These are phyloP conservation scores for Spicauda simplicius DNA, from an alignment of 2,888 invertebrate genomes.

Conservation along the genomic window DNA sequence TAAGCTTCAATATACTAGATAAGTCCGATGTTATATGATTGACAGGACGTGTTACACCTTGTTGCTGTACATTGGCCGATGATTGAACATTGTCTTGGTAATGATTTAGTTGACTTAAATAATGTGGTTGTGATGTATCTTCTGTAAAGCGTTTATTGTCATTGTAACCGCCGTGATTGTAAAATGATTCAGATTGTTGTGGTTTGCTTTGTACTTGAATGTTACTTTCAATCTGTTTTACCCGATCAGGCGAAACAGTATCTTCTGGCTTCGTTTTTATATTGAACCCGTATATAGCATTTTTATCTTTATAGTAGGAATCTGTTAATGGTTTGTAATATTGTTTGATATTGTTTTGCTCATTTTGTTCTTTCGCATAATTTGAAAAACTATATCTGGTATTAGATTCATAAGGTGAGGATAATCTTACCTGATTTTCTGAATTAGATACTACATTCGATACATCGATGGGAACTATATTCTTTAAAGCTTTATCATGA, in stretches of 20 bases:
- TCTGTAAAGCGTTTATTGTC: constrained; percentile 56
- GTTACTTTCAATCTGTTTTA: constrained; percentile 60
- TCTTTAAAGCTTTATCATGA: constrained; percentile 78
- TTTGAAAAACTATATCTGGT: constrained; percentile 55
- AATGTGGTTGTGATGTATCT: constrained; percentile 54
- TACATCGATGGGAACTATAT: constrained; percentile 77
- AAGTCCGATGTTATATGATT: constrained; percentile 58
- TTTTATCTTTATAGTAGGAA: constrained; percentile 75
- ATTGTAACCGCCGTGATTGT: constrained; percentile 50
- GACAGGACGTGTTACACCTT: constrained; percentile 57
- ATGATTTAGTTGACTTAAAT: constrained; percentile 54
- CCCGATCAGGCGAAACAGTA: constrained; percentile 50
- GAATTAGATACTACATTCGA: constrained; percentile 72
- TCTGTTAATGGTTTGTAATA: constrained; percentile 69
- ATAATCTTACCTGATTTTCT: constrained; percentile 56
- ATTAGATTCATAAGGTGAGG: constrained; percentile 50
- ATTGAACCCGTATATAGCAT: constrained; percentile 66
- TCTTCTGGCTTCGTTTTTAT: constrained; percentile 71
- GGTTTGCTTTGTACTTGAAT: constrained; percentile 58
- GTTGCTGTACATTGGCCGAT: constrained; percentile 56
- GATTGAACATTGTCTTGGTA: constrained; percentile 62
- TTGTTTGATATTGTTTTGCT: constrained; percentile 63
- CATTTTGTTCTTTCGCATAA: constrained; percentile 64
- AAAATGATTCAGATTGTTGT: constrained; percentile 54
- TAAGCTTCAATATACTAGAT: constrained; percentile 66